Base-by-base conservation (phyloP, 2,888 invertebrate species). In the Philopedon plagiatum region DNA sequence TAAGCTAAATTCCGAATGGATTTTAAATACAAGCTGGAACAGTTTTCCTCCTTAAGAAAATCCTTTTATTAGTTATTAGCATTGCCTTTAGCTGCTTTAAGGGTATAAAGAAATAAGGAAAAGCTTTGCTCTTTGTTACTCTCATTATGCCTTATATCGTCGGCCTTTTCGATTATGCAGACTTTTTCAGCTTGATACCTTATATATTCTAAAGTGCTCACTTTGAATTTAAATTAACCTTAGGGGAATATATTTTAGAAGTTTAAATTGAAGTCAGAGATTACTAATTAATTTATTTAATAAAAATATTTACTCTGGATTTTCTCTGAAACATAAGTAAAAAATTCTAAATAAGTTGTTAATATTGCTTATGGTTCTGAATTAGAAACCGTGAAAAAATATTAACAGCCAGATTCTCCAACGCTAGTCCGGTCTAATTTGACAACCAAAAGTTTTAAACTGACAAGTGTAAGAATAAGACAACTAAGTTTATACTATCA, bases 191-290 rank as follows among this genome's bases (percentile, higher is more conserved):
- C 21, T 57, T 57, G 65, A 66, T 66, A 57, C 46, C 26, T 46
- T 57, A 46, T 58, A 44, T 66, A 57, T 66, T 57, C 46, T 11
- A 23, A 46, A 29, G 54, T 64, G 29, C 46, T 46, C 44, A 57
- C 34, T 66, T 66, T 46, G 46, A 66, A 66, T 66, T 66, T 41
- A 66, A 66, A 66, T 66, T 64, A 49, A 29, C 39, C 44, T 54
- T 39, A 21, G 1, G 9, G 29, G 13, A 51, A 51, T 29, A 46
- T 46, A 46, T 46, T 46, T 46, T n/a, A 21, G 46, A 5, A 19
- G 23, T 46, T 46, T 3, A 11, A 11, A 46, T 46, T 46, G 23
- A 23, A 46, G n/a, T n/a, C 2, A n/a, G 39, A 39, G 5, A 15
- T 2, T n/a, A n/a, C n/a, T n/a, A n/a, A 13, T 15, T 15, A 5